Conservation (phyloP, 2,888 invertebrate genomes). For the Peribatodes rhomboidaria region DNA sequence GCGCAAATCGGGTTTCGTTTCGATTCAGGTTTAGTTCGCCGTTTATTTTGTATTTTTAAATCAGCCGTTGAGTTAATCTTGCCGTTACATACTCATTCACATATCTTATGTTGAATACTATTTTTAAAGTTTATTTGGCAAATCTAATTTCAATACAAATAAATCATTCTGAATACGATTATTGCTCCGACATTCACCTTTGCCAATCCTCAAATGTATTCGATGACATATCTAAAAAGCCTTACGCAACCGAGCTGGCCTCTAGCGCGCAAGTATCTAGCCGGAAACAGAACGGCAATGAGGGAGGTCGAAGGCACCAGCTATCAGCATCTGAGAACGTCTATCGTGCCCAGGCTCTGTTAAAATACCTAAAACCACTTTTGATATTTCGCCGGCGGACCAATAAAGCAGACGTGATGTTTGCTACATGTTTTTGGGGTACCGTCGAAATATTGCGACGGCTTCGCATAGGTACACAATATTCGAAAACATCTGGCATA, state of each 20-base stretch:
- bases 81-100: no score
- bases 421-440: slow-evolving; percentile 37
- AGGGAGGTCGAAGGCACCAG: slow-evolving; percentile 71
- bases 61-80: no score
- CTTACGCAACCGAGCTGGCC: slow-evolving; percentile 42
- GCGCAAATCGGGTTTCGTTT: neutral
- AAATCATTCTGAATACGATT: slow-evolving; percentile 9
- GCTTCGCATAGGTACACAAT: slow-evolving; percentile 40
- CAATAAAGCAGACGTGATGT: slow-evolving; percentile 66
- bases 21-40: neutral
- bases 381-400: slow-evolving; percentile 75
- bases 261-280: slow-evolving; percentile 56
- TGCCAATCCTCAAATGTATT: slow-evolving; percentile 48
- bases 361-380: slow-evolving; percentile 70
- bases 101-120: neutral
- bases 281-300: slow-evolving; percentile 79
- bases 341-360: slow-evolving; percentile 72
- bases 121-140: neutral
- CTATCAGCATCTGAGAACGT: slow-evolving; percentile 75
- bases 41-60: neutral
- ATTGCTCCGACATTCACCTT: slow-evolving; percentile 44
- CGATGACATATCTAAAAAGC: slow-evolving; percentile 50
- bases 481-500: no score
- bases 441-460: slow-evolving; percentile 29
- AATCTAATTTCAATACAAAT: slow-evolving; percentile 3